Conservation (phyloP, 2,888 invertebrate species). For the Platypus cylindrus region DNA sequence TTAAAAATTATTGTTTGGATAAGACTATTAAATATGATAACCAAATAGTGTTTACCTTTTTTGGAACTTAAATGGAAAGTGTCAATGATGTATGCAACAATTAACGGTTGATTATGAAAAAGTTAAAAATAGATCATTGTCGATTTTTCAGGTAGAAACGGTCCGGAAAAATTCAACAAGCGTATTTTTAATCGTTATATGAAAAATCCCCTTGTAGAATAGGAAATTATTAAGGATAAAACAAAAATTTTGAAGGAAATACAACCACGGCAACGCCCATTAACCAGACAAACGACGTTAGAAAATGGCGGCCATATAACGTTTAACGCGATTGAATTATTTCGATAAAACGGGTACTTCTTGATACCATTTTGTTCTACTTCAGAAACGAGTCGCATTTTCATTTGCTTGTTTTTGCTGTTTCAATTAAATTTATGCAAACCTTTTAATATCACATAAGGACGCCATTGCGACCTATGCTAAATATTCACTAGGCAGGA, state of each 20-base stretch:
- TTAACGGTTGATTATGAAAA: too few relatives aligned
- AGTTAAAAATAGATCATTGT: too few relatives aligned
- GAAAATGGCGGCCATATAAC: constrained; percentile 7
- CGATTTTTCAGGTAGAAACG: constrained; percentile 12
- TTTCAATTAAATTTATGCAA: constrained; percentile 37
- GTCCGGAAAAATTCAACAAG: constrained; percentile 10
- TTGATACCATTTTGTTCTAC: too few relatives aligned
- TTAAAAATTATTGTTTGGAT: too few relatives aligned
- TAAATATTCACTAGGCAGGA: constrained; percentile 36
- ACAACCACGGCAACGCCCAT: constrained; percentile 14
- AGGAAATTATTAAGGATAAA: too few relatives aligned
- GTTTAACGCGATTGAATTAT: constrained; percentile 10
- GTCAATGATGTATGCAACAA: too few relatives aligned
- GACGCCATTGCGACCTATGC: constrained; percentile 36
- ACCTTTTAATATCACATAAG: constrained; percentile 38
- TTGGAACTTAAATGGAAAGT: constrained; percentile 14
- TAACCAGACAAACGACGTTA: constrained; percentile 10
- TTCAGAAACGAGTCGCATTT: constrained; percentile 25
- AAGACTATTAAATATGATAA: too few relatives aligned
- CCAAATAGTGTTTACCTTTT: constrained; percentile 25
- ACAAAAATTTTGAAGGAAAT: constrained; percentile 6
- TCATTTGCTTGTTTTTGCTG: constrained; percentile 30
- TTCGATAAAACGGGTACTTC: constrained; percentile 30
- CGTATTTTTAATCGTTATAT: constrained; percentile 15
- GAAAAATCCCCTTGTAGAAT: too few relatives aligned